Conservation (phyloP, 1,140 invertebrate species). For the Protaetia brevitarsis region DNA sequence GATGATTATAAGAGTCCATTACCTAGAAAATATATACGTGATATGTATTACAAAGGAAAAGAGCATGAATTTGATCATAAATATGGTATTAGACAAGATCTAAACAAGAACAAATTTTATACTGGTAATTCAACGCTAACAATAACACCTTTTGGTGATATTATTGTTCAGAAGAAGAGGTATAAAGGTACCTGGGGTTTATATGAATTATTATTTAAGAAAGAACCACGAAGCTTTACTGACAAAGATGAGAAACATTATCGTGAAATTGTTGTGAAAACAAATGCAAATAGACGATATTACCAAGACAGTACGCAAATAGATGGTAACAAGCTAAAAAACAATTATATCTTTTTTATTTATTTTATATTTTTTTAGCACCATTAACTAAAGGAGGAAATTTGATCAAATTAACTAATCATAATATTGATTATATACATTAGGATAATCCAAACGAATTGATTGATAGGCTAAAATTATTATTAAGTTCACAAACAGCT, state of each 20-base stretch:
- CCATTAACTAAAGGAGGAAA: neutral
- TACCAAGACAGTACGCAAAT: neutral
- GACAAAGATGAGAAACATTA: constrained; percentile 19
- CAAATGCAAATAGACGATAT: neutral
- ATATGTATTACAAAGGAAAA: neutral
- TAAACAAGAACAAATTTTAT: constrained; percentile 8
- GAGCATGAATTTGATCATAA: constrained; percentile 21
- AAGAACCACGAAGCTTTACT: constrained; percentile 19
- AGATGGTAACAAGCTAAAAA: neutral
- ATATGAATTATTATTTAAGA: constrained; percentile 29
- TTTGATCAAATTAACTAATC: constrained; percentile 2
- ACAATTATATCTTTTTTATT: neutral
- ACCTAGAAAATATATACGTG: neutral
- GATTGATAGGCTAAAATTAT: constrained; percentile 10
- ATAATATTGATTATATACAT: neutral
- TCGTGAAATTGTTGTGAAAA: neutral
- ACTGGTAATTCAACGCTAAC: constrained; percentile 25
- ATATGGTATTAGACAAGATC: constrained; percentile 24
- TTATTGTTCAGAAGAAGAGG: neutral
- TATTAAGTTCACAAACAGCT: neutral
- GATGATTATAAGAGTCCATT: neutral
- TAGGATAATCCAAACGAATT: constrained; percentile 20
- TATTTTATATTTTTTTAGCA: constrained; percentile 24
- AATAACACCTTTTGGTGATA: neutral
- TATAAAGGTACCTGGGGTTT: constrained; percentile 27